A percentile compares a stretch with the other conserved stretches of the same genome.
Conservation (phyloP, 2,888 invertebrate genomes). For the Lampropteryx suffumata region DNA sequence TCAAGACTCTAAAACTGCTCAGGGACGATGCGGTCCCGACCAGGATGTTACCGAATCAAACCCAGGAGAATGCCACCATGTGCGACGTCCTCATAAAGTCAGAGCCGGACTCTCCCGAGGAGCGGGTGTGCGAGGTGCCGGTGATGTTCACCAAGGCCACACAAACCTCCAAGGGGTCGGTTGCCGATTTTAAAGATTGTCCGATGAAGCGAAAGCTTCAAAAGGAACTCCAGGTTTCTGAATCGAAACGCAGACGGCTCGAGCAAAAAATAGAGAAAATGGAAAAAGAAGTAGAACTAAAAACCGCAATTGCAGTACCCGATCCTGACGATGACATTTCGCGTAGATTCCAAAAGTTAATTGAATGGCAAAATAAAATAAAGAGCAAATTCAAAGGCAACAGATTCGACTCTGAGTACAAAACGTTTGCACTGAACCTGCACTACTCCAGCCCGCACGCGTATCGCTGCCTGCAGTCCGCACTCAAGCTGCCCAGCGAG, state of each 20-base stretch:
- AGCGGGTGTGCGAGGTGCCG: slow-evolving; percentile 15
- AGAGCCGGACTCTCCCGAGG: slow-evolving; percentile 6
- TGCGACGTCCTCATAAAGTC: slow-evolving; percentile 21
- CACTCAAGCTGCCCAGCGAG: slow-evolving; percentile 34
- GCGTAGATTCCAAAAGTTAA: slow-evolving; percentile 29
- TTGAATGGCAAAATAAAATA: slow-evolving; percentile 35
- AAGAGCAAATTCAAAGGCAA: slow-evolving; percentile 34
- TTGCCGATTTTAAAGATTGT: slow-evolving; percentile 9
- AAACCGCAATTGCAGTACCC: not conserved
- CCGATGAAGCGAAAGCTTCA: slow-evolving; percentile 12
- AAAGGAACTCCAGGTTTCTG: slow-evolving; percentile 19
- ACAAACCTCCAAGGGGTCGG: slow-evolving; percentile 16
- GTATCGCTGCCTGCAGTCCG: slow-evolving; percentile 31
- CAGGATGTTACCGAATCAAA: not conserved
- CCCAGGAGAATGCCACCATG: slow-evolving; percentile 1
- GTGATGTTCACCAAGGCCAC: slow-evolving; percentile 6
- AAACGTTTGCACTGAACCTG: slow-evolving; percentile 34
- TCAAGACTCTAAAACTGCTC: slow-evolving; percentile 15
- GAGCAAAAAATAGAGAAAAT: slow-evolving; percentile 17
- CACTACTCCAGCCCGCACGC: slow-evolving; percentile 37
- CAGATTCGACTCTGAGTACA: slow-evolving; percentile 30
- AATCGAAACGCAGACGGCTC: slow-evolving; percentile 14
- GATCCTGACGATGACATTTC: slow-evolving; percentile 29
- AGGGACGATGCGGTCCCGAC: slow-evolving; percentile 19
- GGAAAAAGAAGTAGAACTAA: slow-evolving; percentile 13